Evolutionary conservation across 2,888 invertebrate genomes (phyloP).

Genomic region (Glaucopsyche alexis): DNA sequence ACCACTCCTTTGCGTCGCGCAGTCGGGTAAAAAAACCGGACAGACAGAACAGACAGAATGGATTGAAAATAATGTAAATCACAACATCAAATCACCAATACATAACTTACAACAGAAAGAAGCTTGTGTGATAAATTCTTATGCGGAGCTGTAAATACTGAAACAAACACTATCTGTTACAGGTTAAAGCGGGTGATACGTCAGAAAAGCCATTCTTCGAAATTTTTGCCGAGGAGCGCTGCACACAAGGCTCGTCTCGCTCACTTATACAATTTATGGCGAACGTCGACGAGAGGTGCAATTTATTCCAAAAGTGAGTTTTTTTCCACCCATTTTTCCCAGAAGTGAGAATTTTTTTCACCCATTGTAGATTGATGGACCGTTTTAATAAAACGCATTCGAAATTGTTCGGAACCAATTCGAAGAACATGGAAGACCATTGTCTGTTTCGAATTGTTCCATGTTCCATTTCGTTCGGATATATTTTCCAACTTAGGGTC

Average conservation of each 20-base stretch:
- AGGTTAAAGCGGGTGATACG: constrained; percentile 55
- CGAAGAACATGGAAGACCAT: background rate
- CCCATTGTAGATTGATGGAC: background rate
- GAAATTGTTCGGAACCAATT: constrained; percentile 1
- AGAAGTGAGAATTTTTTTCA: background rate
- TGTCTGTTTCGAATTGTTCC: background rate
- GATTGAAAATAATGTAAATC: background rate
- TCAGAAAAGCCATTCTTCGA: constrained; percentile 77
- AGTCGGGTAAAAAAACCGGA: too few relatives aligned
- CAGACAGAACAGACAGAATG: too few relatives aligned
- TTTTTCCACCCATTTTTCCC: background rate
- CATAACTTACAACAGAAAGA: background rate
- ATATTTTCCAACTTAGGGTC: background rate
- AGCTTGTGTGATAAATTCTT: background rate
- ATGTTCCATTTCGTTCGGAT: background rate
- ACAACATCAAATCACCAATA: too few relatives aligned
- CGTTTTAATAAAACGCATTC: constrained; percentile 3
- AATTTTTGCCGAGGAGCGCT: constrained; percentile 75
- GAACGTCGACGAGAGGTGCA: constrained; percentile 77
- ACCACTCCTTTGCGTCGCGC: too few relatives aligned
- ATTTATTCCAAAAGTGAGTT: constrained; percentile 80
- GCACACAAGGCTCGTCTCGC: constrained; percentile 78
- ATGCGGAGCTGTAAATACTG: constrained; percentile 36
- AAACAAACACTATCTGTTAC: constrained; percentile 35
- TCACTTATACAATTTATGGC: constrained; percentile 84